A percentile compares a stretch with the other conserved stretches of the same genome.
Conservation (phyloP, 2,888 invertebrate species). For the Drosophila diplacantha region DNA sequence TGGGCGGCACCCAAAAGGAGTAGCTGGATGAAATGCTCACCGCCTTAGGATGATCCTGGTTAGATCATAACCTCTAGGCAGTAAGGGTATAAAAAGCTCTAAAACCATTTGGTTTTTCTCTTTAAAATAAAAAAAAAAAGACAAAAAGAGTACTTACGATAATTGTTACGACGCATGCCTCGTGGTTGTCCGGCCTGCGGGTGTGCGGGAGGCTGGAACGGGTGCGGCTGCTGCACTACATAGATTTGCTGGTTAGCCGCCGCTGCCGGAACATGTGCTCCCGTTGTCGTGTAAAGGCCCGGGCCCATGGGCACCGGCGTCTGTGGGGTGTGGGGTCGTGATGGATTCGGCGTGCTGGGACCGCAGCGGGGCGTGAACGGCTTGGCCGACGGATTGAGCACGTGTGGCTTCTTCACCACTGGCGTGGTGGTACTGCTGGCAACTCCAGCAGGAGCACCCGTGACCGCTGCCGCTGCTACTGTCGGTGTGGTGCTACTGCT, state of each 20-base stretch:
- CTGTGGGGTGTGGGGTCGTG: constrained; percentile 90
- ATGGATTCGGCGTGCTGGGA: constrained; percentile 81
- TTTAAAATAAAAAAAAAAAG: not conserved
- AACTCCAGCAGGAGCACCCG: constrained; percentile 18
- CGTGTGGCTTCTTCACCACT: constrained; percentile 82
- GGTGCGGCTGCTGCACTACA: constrained; percentile 74
- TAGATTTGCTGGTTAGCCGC: constrained; percentile 76
- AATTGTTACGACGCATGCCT: constrained; percentile 77
- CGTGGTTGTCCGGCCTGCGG: constrained; percentile 74
- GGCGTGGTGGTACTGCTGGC: constrained; percentile 60
- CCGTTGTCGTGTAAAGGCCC: constrained; percentile 70
- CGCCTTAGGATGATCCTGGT: not conserved
- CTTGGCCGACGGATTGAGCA: constrained; percentile 91
- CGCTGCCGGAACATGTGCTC: constrained; percentile 72
- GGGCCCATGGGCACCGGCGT: constrained; percentile 81
- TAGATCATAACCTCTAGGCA: not conserved
- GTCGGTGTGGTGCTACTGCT: constrained; percentile 10
- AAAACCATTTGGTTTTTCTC: not conserved
- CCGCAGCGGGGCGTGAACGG: constrained; percentile 89
- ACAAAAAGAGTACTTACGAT: constrained; percentile 53
- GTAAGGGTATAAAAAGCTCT: not conserved
- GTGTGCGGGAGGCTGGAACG: constrained; percentile 76
- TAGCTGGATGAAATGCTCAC: not conserved
- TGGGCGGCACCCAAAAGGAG: not conserved
- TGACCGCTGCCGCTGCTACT: constrained; percentile 8